Base-by-base conservation (phyloP, 2,797 vertebrate species). In the Tinamus major region DNA sequence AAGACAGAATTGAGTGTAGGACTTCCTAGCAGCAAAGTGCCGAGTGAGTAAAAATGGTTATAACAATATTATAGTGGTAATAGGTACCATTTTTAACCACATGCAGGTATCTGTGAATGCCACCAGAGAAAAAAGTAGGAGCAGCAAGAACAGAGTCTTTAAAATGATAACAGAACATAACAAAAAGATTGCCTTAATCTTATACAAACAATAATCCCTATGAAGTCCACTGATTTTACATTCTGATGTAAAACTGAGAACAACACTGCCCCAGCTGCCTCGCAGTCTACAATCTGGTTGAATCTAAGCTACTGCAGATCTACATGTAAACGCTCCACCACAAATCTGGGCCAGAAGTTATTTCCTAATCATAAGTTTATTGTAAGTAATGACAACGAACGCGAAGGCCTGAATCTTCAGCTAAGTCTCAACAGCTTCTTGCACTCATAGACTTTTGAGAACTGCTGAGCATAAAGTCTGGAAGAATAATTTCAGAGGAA, bases 151-250 rank as follows among this genome's bases (percentile, higher is more conserved):
- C 9, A 24, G 48, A 84, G 24, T 51, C 83, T 55, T 86, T 29
- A 13, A 1, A 91, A 76, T 37, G 11, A 9, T 6, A 86, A 79
- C 5, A 90, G 83, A 76, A 13, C 85, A 79, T 53, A 53, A 82
- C 27, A 88, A 88, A 81, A 71, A 74, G 18, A 82, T 7, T 90
- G 71, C 76, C 61, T 72, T 80, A 59, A 85, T 85, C 69, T 85
- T 59, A 46, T 2, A 41, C 29, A 58, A 0, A 0, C 41, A 79
- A 74, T 23, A 9, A 56, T 89, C 93, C 79, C 56, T 77, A 24
- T 69, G 79, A 70, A 77, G 74, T 49, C 61, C 64, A 87, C 53
- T n/a, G 80, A 81, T 79, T 91, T 68, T 16, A 88, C 72, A 89
- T 35, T 35, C 35, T 35, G 35, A 35, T 35, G 35, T 35, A 35